Evolutionary conservation across 2,888 invertebrate species (phyloP), one percentile per base, ranked within the genome.

Genomic region (Diadegma fenestrale): DNA sequence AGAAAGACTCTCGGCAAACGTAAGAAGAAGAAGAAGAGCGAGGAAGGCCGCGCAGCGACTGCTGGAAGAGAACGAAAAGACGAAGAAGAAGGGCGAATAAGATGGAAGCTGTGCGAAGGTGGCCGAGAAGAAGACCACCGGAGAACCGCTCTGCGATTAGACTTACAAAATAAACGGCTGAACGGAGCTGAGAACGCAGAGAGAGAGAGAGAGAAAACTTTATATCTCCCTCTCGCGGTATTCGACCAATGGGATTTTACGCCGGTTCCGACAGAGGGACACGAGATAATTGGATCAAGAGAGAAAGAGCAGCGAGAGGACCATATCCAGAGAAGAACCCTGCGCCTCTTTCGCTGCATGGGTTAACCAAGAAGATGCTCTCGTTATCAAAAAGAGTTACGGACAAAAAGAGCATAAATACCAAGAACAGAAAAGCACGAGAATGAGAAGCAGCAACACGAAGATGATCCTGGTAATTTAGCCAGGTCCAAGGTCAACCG

Each of bases 111-210:
- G 77, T 76, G 79, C 75, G 81, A 84, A 80, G 87, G 88, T 78
- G 87, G 88, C 89, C 89, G 88, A 87, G 89, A 89, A 90, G 92
- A 93, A 92, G 93, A 93, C 94, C 94, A 93, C 94, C 93, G 92
- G 91, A 91, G 93, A 92, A 92, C 91, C 91, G 91, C 91, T 93
- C 92, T 91, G 92, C 94, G 94, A 94, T 94, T 94, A 94, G 94
- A 93, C 94, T 93, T 91, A 93, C 94, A 94, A 94, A 94, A 93
- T 93, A 93, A 93, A 93, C 93, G 93, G 93, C 92, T 92, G 91
- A 92, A 90, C 91, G 90, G 90, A 90, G 89, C 88, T 89, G 68
- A 45, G 80, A 71, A 33, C 58, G 17, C 66, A 61, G 72, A 76
- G 77, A 54, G 41, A 64, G 33, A 80, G 73, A 75, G 68, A 41